Base-by-base conservation (phyloP, 2,888 invertebrate genomes). In the Sinohyriopsis cumingii region DNA sequence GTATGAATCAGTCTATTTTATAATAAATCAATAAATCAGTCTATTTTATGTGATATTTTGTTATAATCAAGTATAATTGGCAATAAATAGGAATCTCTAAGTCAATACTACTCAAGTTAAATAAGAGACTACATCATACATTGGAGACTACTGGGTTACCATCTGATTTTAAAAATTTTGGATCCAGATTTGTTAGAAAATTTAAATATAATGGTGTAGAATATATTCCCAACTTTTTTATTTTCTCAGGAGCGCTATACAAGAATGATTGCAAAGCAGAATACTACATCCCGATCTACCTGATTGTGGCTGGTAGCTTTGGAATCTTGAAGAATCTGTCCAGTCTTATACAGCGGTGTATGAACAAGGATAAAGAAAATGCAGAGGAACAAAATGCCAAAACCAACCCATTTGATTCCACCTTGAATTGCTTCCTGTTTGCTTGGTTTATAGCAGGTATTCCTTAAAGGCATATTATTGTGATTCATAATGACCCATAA, bases 401-500 rank as follows among this genome's bases (percentile, higher is more conserved):
- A 65, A 79, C 84, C 12, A 86, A 87, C 59, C 84, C 85, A 5
- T 71, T 84, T 61, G 87, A 87, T 69, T 75, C 75, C 15, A 59
- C 85, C 3, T 67, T 88, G n/a, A 84, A 81, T 76, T 86, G 85
- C 69, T 94, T 94, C 84, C 92, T 94, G 90, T 88, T 93, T 61
- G 93, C 93, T 59, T 94, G 94, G 94, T 94, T 94, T 81, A 93
- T 94, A 79, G 92, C 93, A 73, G 94, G 94, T 93, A 87, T 89
- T 45, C 3, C 15, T 45, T 12, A 89, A 54, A 61, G 28, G 4
- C 57, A 59, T n/a, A 24, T 59, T 59, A 18, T 12, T 19, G n/a
- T 59, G 20, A n/a, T 19, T 59, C 20, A 22, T 45, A 45, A 45
- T 45, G 45, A 15, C 12, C 12, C 45, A 1, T 45, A 45, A 12